A percentile compares a stretch with the other conserved stretches of the same genome.
phyloP scores from a whole-genome alignment of 2,797 vertebrate species.

The Tolypeutes matacus region DNA sequence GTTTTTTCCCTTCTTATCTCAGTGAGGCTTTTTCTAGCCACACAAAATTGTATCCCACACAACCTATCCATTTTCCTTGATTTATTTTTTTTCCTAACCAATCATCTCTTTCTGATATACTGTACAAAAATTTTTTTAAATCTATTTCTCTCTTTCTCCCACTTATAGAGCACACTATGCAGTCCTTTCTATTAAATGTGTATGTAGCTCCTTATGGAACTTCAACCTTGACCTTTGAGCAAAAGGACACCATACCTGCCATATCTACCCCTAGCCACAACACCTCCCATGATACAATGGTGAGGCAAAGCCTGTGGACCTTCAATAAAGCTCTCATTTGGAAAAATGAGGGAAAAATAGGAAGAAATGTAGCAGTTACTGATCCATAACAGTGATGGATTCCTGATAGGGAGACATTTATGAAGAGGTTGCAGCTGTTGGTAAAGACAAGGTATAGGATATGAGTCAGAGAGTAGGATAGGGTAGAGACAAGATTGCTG shows the following conservation, averaged over 20 bases:
- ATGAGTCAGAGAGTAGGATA: not conserved
- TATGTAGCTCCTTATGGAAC: not conserved
- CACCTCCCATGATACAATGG: not conserved
- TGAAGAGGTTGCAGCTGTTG: not conserved
- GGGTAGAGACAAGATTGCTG: not conserved
- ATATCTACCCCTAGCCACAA: not conserved
- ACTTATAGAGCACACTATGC: not conserved
- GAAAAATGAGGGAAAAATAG: not conserved
- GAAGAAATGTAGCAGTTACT: not conserved
- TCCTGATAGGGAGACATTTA: not conserved
- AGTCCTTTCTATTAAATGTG: not conserved
- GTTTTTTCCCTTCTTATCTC: slow-evolving; percentile 3
- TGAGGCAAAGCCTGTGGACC: not conserved
- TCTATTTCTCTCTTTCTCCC: not conserved
- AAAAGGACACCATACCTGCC: not conserved
- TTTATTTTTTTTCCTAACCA: slow-evolving; percentile 13
- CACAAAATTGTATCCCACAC: not conserved
- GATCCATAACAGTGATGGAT: not conserved
- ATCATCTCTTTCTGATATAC: not conserved
- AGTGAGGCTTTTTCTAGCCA: not conserved
- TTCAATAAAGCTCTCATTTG: slow-evolving; percentile 9
- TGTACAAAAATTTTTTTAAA: not conserved
- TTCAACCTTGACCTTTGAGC: not conserved
- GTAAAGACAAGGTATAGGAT: not conserved
- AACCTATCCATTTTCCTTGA: not conserved